These are phyloP conservation scores for Plectrocnemia conspersa DNA, from an alignment of 1,140 invertebrate genomes.

Conservation along the genomic window DNA sequence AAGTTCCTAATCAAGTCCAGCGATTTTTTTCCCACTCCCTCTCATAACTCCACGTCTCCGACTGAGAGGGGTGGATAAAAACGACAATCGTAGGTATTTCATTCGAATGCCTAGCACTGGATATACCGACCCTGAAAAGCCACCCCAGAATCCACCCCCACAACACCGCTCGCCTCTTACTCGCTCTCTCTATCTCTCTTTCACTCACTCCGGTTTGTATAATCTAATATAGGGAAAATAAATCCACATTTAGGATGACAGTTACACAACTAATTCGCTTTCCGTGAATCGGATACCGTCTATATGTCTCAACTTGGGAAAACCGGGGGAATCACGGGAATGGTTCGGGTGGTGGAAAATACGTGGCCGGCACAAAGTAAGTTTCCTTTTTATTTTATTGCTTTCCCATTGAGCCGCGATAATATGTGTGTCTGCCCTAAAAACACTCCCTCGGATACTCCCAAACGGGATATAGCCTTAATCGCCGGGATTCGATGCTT, in stretches of 20 bases:
- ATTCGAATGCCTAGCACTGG: background rate
- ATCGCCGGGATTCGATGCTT: conserved; percentile 20
- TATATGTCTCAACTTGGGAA: conserved; percentile 6
- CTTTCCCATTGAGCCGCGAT: conserved; percentile 15
- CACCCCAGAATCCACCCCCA: background rate
- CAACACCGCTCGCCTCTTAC: background rate
- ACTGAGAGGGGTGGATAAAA: too few species aligned
- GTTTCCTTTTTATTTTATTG: conserved; percentile 18
- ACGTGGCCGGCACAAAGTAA: conserved; percentile 15
- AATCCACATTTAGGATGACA: conserved; percentile 37
- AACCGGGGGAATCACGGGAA: background rate
- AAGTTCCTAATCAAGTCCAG: too few species aligned
- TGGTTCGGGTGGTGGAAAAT: background rate
- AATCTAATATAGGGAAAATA: conserved; percentile 36
- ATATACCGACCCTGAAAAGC: background rate
- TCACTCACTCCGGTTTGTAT: conserved; percentile 28
- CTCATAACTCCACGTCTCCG: too few species aligned
- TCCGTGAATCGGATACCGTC: conserved; percentile 32
- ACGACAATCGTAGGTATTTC: too few species aligned
- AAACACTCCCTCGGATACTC: conserved; percentile 18
- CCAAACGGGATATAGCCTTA: conserved; percentile 29
- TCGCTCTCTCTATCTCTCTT: background rate
- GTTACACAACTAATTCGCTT: conserved; percentile 37
- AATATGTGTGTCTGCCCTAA: conserved; percentile 21
- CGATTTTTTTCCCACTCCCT: too few species aligned